These are phyloP conservation scores for Crotophaga sulcirostris DNA, from an alignment of 2,113 vertebrate genomes.

Conservation along the genomic window DNA sequence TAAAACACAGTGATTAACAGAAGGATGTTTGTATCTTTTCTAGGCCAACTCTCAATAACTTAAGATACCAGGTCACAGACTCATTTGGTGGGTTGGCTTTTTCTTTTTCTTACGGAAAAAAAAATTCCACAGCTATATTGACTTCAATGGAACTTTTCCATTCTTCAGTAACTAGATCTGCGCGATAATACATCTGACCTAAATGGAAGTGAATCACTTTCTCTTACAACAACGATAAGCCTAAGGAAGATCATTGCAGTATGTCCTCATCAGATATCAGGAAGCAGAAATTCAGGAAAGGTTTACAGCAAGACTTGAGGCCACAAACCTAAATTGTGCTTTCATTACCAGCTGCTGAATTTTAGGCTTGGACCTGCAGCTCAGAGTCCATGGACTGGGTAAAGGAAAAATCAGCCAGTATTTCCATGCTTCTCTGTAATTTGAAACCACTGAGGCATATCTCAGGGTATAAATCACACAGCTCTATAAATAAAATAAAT, in stretches of 20 bases:
- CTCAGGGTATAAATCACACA: slow-evolving; percentile 38
- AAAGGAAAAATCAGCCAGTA: slow-evolving; percentile 23
- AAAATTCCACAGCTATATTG: not conserved
- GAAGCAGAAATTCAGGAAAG: not conserved
- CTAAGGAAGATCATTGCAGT: not conserved
- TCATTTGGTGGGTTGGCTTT: not conserved
- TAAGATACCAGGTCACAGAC: not conserved
- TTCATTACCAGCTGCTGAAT: not conserved
- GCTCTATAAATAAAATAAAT: slow-evolving; percentile 55
- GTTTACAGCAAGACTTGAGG: not conserved
- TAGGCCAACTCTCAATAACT: slow-evolving; percentile 9
- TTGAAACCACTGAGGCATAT: slow-evolving; percentile 33
- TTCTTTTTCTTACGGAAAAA: too few relatives aligned
- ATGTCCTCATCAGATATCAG: not conserved
- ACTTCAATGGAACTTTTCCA: not conserved
- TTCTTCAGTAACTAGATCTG: not conserved
- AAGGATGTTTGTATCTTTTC: not conserved
- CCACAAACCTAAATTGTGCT: not conserved
- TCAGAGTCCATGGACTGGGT: not conserved
- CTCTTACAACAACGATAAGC: not conserved
- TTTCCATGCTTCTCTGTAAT: slow-evolving; percentile 41
- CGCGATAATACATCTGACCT: not conserved
- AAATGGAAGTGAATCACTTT: not conserved
- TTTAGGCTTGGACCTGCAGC: not conserved
- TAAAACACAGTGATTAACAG: not conserved